phyloP scores from a whole-genome alignment of 2,113 vertebrate species.

The Recurvirostra avosetta region DNA sequence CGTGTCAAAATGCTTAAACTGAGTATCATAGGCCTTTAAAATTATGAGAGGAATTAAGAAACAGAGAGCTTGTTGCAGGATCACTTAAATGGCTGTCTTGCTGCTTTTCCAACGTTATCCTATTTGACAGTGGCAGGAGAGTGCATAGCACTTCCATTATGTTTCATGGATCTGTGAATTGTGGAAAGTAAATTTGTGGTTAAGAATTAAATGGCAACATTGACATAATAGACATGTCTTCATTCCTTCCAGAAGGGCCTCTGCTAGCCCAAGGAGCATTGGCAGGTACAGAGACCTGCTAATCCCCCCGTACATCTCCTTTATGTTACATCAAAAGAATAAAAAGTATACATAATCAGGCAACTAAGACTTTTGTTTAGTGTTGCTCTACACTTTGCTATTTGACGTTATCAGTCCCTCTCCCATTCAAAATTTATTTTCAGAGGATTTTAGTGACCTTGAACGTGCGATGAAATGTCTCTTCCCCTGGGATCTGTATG shows the following conservation, averaged over 20 bases:
- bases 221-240: neutral
- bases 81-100: neutral
- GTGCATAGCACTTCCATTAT: neutral
- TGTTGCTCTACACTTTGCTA: neutral
- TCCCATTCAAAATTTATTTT: conserved; percentile 49
- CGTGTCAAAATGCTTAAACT: neutral
- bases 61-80: neutral
- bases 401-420: neutral
- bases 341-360: neutral
- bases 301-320: neutral
- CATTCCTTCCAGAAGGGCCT: neutral
- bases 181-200: neutral
- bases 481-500: conserved; percentile 17
- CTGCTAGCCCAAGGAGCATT: neutral
- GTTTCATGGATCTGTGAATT: neutral
- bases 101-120: neutral
- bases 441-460: conserved; percentile 53
- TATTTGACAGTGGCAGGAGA: neutral
- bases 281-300: neutral
- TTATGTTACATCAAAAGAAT: neutral
- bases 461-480: conserved; percentile 24
- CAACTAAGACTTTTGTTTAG: neutral
- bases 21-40: neutral
- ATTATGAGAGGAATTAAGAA: neutral
- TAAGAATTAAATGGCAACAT: neutral